These are phyloP conservation scores for Samia ricini DNA, from an alignment of 1,140 invertebrate species.

Conservation along the genomic window DNA sequence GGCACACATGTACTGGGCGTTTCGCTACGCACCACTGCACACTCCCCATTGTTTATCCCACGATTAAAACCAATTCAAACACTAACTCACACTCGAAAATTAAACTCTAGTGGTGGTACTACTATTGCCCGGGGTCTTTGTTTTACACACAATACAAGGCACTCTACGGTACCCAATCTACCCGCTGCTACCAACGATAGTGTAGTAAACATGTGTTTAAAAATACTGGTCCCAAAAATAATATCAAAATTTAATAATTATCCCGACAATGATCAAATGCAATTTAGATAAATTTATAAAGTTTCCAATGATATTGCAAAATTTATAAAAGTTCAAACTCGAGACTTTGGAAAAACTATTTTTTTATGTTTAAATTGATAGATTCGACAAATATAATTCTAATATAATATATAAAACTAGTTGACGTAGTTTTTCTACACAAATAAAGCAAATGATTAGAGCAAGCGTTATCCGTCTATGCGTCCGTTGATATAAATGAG, in stretches of 20 bases:
- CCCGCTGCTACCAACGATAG: slow-evolving; percentile 9
- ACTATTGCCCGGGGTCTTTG: slow-evolving; percentile 59
- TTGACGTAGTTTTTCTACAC: too few relatives aligned
- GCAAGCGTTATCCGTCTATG: not conserved
- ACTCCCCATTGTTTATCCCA: slow-evolving; percentile 72
- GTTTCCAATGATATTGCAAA: too few relatives aligned
- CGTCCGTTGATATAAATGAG: not conserved
- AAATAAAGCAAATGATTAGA: not conserved
- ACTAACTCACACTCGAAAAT: slow-evolving; percentile 75
- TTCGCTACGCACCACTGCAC: slow-evolving; percentile 47
- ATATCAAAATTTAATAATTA: too few relatives aligned
- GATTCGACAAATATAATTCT: too few relatives aligned
- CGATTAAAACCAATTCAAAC: slow-evolving; percentile 74
- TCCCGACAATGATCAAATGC: too few relatives aligned
- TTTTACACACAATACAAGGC: slow-evolving; percentile 69
- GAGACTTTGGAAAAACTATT: too few relatives aligned
- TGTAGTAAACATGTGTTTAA: not conserved
- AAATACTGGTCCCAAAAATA: not conserved
- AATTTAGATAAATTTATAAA: too few relatives aligned
- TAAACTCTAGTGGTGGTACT: slow-evolving; percentile 65
- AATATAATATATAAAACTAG: too few relatives aligned
- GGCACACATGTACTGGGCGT: slow-evolving; percentile 59
- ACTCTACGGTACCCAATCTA: slow-evolving; percentile 36
- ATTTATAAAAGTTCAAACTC: too few relatives aligned
- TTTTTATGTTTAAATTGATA: too few relatives aligned